These are phyloP conservation scores for Leptinotarsa defecta DNA, from an alignment of 1,140 invertebrate species.

Conservation along the genomic window DNA sequence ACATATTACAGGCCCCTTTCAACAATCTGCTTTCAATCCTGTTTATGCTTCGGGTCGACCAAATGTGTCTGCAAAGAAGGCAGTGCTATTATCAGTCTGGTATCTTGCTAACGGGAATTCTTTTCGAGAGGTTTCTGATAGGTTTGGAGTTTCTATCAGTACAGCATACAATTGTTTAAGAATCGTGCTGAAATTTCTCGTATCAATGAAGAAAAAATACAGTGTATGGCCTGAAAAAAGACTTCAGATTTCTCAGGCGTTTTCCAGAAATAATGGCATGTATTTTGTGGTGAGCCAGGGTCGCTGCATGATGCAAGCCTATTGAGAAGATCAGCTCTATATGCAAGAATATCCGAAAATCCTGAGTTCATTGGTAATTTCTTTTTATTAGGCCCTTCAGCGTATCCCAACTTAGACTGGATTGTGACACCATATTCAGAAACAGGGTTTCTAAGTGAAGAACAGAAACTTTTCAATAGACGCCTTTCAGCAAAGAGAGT, in stretches of 20 bases:
- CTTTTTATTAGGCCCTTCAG: not conserved
- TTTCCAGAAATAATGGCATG: slow-evolving; percentile 4
- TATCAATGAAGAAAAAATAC: not conserved
- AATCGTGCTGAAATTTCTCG: not conserved
- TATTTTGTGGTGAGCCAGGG: too few species aligned
- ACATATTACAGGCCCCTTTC: too few species aligned
- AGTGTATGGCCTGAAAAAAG: not conserved
- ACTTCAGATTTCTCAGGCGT: not conserved
- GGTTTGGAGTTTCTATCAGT: not conserved
- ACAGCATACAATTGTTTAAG: not conserved
- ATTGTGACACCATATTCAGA: slow-evolving; percentile 17
- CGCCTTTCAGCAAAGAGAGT: slow-evolving; percentile 16
- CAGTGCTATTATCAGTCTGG: too few species aligned
- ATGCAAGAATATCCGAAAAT: slow-evolving; percentile 7
- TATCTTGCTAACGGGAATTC: not conserved
- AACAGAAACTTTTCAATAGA: slow-evolving; percentile 16
- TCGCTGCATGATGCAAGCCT: too few species aligned
- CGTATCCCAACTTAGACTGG: not conserved
- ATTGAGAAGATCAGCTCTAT: not conserved
- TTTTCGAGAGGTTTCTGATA: not conserved
- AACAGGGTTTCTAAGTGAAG: slow-evolving; percentile 11
- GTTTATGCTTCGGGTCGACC: not conserved
- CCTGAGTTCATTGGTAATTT: slow-evolving; percentile 8
- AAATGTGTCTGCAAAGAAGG: not conserved
- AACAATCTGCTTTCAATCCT: not conserved